Evolutionary conservation across 2,113 vertebrate species (phyloP).

Genomic region (Thomomys bottae): DNA sequence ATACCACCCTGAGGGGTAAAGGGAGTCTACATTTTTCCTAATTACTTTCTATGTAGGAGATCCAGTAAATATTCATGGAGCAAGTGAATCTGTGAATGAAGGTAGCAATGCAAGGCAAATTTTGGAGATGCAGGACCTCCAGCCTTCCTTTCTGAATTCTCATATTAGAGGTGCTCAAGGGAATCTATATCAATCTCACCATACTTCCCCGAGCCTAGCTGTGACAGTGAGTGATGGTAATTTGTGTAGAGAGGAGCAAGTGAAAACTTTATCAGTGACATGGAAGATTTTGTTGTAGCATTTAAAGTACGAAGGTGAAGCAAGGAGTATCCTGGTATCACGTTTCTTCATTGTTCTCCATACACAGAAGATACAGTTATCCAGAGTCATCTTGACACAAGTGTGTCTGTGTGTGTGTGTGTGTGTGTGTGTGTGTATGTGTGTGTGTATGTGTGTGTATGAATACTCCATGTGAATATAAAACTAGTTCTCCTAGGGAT

Average conservation of each 20-base stretch:
- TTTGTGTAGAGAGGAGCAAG: neutral
- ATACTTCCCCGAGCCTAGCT: neutral
- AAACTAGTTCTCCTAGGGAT: slow-evolving; percentile 17
- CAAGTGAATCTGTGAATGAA: neutral
- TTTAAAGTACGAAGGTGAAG: neutral
- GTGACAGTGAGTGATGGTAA: neutral
- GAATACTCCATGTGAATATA: neutral
- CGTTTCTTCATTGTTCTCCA: neutral
- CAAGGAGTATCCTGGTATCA: neutral
- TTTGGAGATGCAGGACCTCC: neutral
- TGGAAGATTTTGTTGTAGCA: neutral
- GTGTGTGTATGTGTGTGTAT: slow-evolving; percentile 46
- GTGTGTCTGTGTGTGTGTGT: slow-evolving; percentile 40
- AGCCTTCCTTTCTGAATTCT: neutral
- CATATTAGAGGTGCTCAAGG: neutral
- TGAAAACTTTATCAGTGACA: neutral
- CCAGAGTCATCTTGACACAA: slow-evolving; percentile 41
- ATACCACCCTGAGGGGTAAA: neutral
- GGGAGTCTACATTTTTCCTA: neutral
- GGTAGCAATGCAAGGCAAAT: neutral
- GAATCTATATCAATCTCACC: neutral
- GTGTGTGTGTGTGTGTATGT: slow-evolving; percentile 49
- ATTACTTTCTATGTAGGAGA: neutral
- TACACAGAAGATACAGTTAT: neutral
- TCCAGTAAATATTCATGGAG: neutral